Percentiles rank a stretch among this genome's conserved stretches.
These are phyloP conservation scores for Trichonephila inaurata DNA, from an alignment of 1,140 invertebrate species.

Conservation along the genomic window DNA sequence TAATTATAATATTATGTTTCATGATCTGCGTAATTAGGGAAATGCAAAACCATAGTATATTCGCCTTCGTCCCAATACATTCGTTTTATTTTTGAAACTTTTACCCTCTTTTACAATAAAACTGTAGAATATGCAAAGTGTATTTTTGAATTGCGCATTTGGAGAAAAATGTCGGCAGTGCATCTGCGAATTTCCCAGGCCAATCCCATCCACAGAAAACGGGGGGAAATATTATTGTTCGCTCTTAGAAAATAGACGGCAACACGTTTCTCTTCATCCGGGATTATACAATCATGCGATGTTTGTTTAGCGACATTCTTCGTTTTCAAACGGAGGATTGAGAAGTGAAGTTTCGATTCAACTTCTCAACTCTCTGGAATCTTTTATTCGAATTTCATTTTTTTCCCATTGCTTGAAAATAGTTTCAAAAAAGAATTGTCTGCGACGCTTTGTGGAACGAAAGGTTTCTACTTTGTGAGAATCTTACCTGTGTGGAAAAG, in stretches of 20 bases:
- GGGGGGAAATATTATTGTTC: not conserved
- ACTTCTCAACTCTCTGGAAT: not conserved
- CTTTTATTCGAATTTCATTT: not conserved
- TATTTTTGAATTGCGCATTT: not conserved
- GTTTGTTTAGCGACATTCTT: slow-evolving; percentile 20
- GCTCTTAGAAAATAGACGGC: not conserved
- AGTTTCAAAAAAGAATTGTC: not conserved
- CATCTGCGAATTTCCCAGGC: not conserved
- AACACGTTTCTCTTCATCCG: not conserved
- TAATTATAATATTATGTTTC: too few species aligned
- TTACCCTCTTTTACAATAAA: not conserved
- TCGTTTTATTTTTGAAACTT: not conserved
- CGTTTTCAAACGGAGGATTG: not conserved
- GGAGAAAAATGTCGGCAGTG: not conserved
- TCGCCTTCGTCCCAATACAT: too few species aligned
- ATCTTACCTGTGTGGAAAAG: too few species aligned
- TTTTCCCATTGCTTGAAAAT: not conserved
- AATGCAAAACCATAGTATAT: too few species aligned
- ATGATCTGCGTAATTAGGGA: too few species aligned
- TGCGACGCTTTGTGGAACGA: not conserved
- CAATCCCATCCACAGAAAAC: not conserved
- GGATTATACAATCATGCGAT: not conserved
- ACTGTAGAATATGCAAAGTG: not conserved
- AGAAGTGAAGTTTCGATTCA: not conserved
- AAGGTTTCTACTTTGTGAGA: not conserved